Percentiles rank a stretch among this genome's conserved stretches.
phyloP scores from a whole-genome alignment of 2,797 vertebrate species.

The Dendrocincla tyrannina region DNA sequence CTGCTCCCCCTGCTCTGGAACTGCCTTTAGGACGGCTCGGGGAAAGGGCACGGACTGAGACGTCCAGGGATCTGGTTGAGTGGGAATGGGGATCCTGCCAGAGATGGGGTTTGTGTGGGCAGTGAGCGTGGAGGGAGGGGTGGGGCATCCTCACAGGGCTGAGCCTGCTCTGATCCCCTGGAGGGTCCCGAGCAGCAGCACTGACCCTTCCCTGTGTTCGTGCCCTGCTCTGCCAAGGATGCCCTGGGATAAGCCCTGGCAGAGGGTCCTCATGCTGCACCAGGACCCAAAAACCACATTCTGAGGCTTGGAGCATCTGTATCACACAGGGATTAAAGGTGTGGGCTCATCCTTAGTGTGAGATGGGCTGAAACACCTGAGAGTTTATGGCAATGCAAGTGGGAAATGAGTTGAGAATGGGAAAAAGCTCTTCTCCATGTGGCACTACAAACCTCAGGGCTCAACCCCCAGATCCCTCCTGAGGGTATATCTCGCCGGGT shows the following conservation, averaged over 20 bases:
- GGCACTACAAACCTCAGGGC: accelerated
- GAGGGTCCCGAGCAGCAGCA: neutral
- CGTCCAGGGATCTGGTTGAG: neutral
- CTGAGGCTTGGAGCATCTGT: neutral
- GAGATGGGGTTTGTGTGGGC: neutral
- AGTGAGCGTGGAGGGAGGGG: accelerated
- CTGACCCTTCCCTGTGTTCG: neutral
- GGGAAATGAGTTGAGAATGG: neutral
- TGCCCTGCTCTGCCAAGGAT: neutral
- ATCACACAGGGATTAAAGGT: neutral
- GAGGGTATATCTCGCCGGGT: accelerated
- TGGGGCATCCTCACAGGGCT: accelerated
- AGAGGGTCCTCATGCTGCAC: accelerated
- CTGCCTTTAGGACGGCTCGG: neutral
- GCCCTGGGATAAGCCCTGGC: neutral
- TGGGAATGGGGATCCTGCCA: neutral
- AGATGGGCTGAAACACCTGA: accelerated
- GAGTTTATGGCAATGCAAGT: neutral
- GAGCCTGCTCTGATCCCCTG: accelerated
- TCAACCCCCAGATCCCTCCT: neutral
- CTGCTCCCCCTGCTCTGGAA: neutral
- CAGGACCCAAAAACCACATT: accelerated
- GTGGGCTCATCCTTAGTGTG: accelerated
- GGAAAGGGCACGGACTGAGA: accelerated
- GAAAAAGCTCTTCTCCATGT: neutral